Evolutionary conservation across 1,140 invertebrate genomes (phyloP).

Genomic region (Whitmania pigra): DNA sequence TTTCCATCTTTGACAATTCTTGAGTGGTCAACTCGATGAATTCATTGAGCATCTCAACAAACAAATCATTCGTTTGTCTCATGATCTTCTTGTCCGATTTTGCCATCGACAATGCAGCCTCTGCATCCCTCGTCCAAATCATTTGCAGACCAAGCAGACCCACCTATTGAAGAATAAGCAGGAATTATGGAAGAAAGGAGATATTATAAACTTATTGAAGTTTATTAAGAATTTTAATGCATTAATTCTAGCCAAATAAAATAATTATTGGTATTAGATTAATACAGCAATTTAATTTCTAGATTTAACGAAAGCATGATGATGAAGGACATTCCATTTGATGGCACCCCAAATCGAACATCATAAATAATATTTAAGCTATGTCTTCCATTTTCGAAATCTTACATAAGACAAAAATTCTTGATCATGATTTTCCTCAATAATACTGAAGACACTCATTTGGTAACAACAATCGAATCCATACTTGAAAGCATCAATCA

Average conservation of each 20-base stretch:
- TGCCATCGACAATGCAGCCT: slow-evolving; percentile 73
- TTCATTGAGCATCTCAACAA: slow-evolving; percentile 79
- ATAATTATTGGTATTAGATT: background rate
- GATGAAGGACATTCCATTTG: no score
- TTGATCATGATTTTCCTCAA: no score
- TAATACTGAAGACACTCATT: no score
- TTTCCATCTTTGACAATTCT: slow-evolving; percentile 75
- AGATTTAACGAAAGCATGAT: no score
- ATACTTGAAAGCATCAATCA: no score
- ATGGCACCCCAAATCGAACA: no score
- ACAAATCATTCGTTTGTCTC: slow-evolving; percentile 84
- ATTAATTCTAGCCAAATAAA: background rate
- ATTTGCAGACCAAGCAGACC: slow-evolving; percentile 90
- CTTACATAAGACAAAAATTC: no score
- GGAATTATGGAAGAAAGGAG: background rate
- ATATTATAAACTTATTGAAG: background rate
- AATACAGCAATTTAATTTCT: no score
- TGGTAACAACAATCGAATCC: no score
- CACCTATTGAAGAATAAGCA: slow-evolving; percentile 37
- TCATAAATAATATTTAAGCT: no score
- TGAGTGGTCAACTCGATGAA: slow-evolving; percentile 87
- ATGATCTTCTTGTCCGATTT: slow-evolving; percentile 84
- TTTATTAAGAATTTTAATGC: background rate
- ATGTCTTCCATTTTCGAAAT: no score
- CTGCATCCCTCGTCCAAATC: slow-evolving; percentile 88